Evolutionary conservation across 53 echinoderm and acorn worm species (phyloP).

Genomic region (Apostichopus leukothele): DNA sequence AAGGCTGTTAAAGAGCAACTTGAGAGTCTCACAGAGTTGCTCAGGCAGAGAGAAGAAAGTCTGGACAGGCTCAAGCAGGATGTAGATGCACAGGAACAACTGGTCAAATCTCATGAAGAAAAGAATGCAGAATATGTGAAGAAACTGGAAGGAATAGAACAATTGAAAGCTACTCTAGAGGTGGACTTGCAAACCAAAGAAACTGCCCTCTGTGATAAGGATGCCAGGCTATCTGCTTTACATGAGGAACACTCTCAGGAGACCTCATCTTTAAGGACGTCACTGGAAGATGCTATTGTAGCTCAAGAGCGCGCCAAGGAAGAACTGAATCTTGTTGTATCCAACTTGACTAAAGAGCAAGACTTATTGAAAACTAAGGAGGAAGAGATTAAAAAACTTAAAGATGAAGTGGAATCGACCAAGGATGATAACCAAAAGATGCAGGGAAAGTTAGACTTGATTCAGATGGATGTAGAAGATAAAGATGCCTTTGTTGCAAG

Average conservation of each 20-base stretch:
- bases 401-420: conserved; percentile 43
- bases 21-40: conserved; percentile 12
- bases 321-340: conserved; percentile 6
- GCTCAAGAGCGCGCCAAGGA: conserved; percentile 36
- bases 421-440: conserved; percentile 68
- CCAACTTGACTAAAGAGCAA: conserved; percentile 57
- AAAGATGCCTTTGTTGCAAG: conserved; percentile 65
- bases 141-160: conserved; percentile 9
- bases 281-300: conserved; percentile 25
- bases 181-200: conserved; percentile 46
- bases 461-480: conserved; percentile 89
- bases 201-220: conserved; percentile 5
- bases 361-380: conserved; percentile 59
- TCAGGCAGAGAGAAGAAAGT: conserved; percentile 51
- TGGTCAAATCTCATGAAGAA: conserved; percentile 23
- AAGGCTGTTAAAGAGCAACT: neutral
- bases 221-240: neutral
- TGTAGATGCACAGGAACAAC: conserved; percentile 50
- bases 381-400: conserved; percentile 56
- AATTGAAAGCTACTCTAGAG: neutral
- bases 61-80: conserved; percentile 43
- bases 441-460: conserved; percentile 69
- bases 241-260: conserved; percentile 17
- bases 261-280: neutral
- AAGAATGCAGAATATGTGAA: conserved; percentile 43